Conservation (phyloP, 2,797 vertebrate species). For the Hoplostethus mediterraneus region DNA sequence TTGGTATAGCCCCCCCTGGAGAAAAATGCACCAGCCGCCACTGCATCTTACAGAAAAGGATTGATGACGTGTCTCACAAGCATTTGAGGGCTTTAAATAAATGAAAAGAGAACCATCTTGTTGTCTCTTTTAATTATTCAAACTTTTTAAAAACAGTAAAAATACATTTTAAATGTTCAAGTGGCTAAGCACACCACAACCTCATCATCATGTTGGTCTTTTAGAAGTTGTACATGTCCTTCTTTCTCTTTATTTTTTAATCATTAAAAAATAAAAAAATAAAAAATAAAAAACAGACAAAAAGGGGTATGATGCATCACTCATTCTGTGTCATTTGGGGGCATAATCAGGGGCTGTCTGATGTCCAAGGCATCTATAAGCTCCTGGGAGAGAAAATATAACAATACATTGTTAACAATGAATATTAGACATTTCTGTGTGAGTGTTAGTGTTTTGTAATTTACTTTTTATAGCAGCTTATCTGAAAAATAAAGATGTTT, state of each 20-base stretch:
- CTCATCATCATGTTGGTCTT: neutral
- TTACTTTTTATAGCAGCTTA: neutral
- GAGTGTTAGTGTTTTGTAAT: too few species aligned
- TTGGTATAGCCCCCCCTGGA: too few species aligned
- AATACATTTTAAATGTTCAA: conserved; percentile 11
- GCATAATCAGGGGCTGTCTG: conserved; percentile 76
- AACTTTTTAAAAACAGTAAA: conserved; percentile 47
- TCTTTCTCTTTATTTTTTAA: neutral
- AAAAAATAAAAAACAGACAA: rapidly evolving
- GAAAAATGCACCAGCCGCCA: too few species aligned
- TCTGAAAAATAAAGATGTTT: neutral
- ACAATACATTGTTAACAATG: too few species aligned
- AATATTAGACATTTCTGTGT: too few species aligned
- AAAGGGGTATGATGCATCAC: conserved; percentile 30
- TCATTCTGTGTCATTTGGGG: conserved; percentile 41
- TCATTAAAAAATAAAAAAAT: conserved; percentile 31
- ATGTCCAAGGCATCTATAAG: conserved; percentile 82
- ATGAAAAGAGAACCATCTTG: conserved; percentile 3
- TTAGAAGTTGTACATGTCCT: neutral
- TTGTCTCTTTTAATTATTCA: conserved; percentile 46
- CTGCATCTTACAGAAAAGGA: too few species aligned
- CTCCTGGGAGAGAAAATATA: conserved; percentile 69
- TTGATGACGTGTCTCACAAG: too few species aligned
- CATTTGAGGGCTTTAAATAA: neutral
- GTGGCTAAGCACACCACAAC: neutral